Evolutionary conservation across 1,140 invertebrate species (phyloP).

Genomic region (Euglossa dilemma): DNA sequence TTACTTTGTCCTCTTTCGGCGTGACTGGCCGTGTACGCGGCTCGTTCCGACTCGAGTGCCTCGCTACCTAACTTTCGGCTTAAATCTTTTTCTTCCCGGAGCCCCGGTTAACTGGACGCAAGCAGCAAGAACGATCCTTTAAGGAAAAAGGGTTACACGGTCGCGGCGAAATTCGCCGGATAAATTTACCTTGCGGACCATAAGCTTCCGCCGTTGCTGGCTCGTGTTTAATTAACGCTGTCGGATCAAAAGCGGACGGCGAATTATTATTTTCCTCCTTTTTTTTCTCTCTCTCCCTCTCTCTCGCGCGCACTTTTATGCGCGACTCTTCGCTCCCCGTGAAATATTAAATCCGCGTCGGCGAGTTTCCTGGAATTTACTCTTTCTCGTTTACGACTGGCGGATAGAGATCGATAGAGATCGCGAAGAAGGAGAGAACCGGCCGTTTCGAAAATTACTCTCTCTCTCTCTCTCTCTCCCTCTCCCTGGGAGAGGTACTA

Average conservation of each 20-base stretch:
- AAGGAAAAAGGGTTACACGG: not conserved
- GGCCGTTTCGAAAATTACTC: no score
- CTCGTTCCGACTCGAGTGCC: slow-evolving; percentile 10
- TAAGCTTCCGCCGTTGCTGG: not conserved
- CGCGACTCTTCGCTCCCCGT: not conserved
- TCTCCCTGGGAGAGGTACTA: no score
- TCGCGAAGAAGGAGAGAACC: not conserved
- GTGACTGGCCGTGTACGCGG: slow-evolving; percentile 33
- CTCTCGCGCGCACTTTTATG: no score
- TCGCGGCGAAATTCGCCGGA: not conserved
- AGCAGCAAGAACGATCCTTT: not conserved
- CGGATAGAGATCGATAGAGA: not conserved
- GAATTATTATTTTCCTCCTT: not conserved
- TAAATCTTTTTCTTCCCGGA: slow-evolving; percentile 58
- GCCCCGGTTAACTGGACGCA: not conserved
- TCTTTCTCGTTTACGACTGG: not conserved
- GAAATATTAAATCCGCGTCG: slow-evolving; percentile 7
- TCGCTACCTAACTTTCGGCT: slow-evolving; percentile 55
- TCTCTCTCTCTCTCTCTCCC: no score
- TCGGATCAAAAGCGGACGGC: not conserved
- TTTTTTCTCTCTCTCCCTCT: no score
- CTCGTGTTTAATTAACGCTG: slow-evolving; percentile 26
- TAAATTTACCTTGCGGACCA: slow-evolving; percentile 5
- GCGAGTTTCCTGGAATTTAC: not conserved
- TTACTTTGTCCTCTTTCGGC: slow-evolving; percentile 74